phyloP scores from a whole-genome alignment of 2,797 vertebrate species.

The Nannoperca australis region DNA sequence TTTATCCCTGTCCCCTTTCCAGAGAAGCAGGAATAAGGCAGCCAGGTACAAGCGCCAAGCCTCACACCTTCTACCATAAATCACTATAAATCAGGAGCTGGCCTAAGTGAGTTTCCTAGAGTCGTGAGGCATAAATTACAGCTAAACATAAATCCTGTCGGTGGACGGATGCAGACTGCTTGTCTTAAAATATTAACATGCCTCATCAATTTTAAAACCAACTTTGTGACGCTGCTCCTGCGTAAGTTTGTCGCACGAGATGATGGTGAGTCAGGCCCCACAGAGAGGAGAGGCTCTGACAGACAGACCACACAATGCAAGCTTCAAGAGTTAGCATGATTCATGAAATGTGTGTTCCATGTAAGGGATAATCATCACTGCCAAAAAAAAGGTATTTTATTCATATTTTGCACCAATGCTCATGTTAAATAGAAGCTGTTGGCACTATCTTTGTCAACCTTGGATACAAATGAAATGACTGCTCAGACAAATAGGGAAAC shows the following conservation, averaged over 20 bases:
- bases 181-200: conserved; percentile 80
- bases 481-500: conserved; percentile 16
- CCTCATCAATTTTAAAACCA: conserved; percentile 77
- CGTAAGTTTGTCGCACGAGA: conserved; percentile 73
- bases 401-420: conserved; percentile 32
- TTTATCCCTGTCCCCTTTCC: conserved; percentile 57
- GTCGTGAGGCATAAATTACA: conserved; percentile 67
- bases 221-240: conserved; percentile 72
- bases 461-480: conserved; percentile 6
- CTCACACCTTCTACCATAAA: conserved; percentile 66
- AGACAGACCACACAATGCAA: conserved; percentile 57
- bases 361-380: conserved; percentile 30
- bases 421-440: conserved; percentile 37
- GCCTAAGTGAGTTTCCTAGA: conserved; percentile 59
- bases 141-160: conserved; percentile 76
- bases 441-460: conserved; percentile 17
- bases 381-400: conserved; percentile 23
- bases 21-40: conserved; percentile 53
- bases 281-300: conserved; percentile 46
- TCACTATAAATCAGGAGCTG: conserved; percentile 64
- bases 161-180: conserved; percentile 63
- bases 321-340: conserved; percentile 30
- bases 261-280: conserved; percentile 66
- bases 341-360: conserved; percentile 43
- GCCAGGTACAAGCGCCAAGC: conserved; percentile 49